These are phyloP conservation scores for Phorcus lineatus DNA, from an alignment of 2,888 invertebrate genomes.

Conservation along the genomic window DNA sequence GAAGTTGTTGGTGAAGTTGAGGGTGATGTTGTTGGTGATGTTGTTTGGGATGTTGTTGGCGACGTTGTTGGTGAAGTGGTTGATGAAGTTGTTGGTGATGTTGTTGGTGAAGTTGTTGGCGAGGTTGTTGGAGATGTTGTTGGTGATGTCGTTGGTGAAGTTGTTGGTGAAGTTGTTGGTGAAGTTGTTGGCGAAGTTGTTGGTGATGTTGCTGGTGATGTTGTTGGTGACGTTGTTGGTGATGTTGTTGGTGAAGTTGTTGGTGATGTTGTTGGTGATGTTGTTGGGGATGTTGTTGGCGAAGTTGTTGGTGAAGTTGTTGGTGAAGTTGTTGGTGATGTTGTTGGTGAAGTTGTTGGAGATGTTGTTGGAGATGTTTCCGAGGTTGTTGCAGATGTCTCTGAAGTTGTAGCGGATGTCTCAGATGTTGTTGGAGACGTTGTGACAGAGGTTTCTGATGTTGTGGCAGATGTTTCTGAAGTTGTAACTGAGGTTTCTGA, in stretches of 20 bases:
- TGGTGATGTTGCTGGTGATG: background rate
- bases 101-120: background rate
- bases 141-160: background rate
- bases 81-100: background rate
- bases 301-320: background rate
- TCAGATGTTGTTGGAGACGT: background rate
- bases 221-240: background rate
- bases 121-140: too few species aligned
- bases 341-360: too few species aligned
- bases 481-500: background rate
- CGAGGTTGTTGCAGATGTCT: background rate
- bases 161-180: background rate
- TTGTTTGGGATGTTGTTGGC: background rate
- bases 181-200: background rate
- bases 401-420: background rate
- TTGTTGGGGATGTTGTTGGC: background rate
- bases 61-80: background rate
- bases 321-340: too few species aligned
- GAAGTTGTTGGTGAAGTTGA: background rate
- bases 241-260: background rate
- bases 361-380: too few species aligned
- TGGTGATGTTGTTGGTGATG: background rate
- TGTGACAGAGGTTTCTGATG: too few species aligned
- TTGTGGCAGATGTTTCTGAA: background rate
- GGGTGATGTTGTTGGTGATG: background rate